Conservation (phyloP, 1,140 invertebrate species). For the Apis cerana region DNA sequence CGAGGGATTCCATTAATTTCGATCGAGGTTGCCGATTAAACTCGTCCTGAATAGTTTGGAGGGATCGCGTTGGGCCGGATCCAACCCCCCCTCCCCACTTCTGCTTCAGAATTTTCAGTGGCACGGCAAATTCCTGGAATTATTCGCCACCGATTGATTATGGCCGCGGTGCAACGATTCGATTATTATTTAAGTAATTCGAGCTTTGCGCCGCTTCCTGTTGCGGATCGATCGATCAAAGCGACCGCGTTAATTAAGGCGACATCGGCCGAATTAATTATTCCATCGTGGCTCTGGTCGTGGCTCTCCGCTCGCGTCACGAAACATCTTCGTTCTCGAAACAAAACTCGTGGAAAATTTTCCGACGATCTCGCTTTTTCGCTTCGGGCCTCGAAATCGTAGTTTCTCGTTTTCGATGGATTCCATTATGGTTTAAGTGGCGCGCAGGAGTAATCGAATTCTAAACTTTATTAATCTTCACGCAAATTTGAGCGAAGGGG, state of each 20-base stretch:
- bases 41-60: conserved; percentile 60
- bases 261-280: not conserved
- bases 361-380: too few species aligned
- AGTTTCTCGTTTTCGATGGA: not conserved
- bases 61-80: conserved; percentile 8
- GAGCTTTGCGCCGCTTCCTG: not conserved
- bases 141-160: conserved; percentile 15
- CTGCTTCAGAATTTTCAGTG: not conserved
- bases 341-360: too few species aligned
- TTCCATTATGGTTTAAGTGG: not conserved
- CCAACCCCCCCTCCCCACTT: not conserved
- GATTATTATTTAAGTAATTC: conserved; percentile 38
- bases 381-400: not conserved
- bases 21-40: conserved; percentile 29
- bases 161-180: conserved; percentile 1
- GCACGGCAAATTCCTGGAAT: conserved; percentile 29
- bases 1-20: conserved; percentile 60
- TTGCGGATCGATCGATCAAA: not conserved
- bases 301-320: not conserved
- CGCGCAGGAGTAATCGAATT: not conserved
- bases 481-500: not conserved
- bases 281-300: not conserved
- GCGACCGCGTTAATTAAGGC: not conserved
- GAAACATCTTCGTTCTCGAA: too few species aligned
- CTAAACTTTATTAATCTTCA: conserved; percentile 1